Evolutionary conservation across 2,113 vertebrate genomes (phyloP), one percentile per base, ranked within the genome.

Genomic region (Sorex araneus): DNA sequence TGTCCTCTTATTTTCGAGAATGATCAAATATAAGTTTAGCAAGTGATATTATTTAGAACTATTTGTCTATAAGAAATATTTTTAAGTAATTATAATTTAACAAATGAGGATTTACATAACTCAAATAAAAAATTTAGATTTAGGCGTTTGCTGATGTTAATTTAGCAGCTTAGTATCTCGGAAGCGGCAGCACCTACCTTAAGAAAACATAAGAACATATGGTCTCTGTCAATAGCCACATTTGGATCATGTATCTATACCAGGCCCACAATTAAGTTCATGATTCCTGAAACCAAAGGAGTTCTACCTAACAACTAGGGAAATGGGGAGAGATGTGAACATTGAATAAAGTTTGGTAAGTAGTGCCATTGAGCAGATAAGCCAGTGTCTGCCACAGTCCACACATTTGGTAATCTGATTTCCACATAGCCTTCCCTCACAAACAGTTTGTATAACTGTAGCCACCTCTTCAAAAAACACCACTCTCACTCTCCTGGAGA

Each of bases 1-100:
- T 54, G 74, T 54, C n/a, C 43, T 69, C 28, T 36, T 91, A 28
- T 30, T 78, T 73, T 82, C 60, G 30, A 45, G 54, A 89, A 69
- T 25, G 50, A 85, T 34, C 87, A 75, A 81, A 82, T 4, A 0
- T 75, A 79, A 78, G 50, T 84, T 66, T 66, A 70, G 47, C 8
- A 66, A 83, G 83, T 87, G 67, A 8, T 60, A 64, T 64, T 11
- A 54, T 90, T 92, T 84, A 40, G 3, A 45, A 85, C 77, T 36
- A 82, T 50, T 91, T 86, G 19, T 11, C 47, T 79, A 28, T 2
- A 82, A 81, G 50, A 64, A 71, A 64, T 66, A 71, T 74, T 87
- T 83, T 36, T 21, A 84, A 78, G 76, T 27, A 90, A 7, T 3
- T 40, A 40, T 40, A 40, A 40, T 40, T 40, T 40, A 82, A 92